Evolutionary conservation across 2,888 invertebrate species (phyloP).

Genomic region (Mesodorylaimus sp.): DNA sequence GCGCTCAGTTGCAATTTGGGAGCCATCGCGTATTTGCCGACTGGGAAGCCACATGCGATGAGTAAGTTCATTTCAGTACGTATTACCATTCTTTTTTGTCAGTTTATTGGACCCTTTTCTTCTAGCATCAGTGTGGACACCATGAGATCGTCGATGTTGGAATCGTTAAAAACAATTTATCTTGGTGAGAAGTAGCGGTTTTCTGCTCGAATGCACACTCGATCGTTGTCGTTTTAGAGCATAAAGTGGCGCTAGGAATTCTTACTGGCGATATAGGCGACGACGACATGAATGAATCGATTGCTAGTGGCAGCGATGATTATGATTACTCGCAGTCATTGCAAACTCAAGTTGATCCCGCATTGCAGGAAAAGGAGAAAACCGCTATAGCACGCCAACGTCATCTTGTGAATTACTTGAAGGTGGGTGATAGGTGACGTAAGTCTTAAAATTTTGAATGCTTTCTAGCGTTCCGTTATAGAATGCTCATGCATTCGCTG

Average conservation of each 20-base stretch:
- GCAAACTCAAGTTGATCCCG: background rate
- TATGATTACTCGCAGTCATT: background rate
- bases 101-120: too few relatives aligned
- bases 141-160: background rate
- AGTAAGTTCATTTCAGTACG: too few relatives aligned
- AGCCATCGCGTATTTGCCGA: too few relatives aligned
- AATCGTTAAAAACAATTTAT: background rate
- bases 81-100: too few relatives aligned
- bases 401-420: background rate
- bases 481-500: background rate
- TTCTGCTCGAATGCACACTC: too few relatives aligned
- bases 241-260: too few relatives aligned
- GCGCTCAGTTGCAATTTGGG: too few relatives aligned
- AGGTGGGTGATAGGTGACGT: background rate
- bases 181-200: background rate
- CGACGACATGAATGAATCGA: background rate
- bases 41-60: too few relatives aligned
- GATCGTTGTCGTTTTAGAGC: too few relatives aligned
- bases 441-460: slow-evolving; percentile 5
- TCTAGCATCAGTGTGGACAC: background rate
- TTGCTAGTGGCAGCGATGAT: background rate
- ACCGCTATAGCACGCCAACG: background rate
- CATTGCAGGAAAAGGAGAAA: background rate
- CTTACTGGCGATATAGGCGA: background rate
- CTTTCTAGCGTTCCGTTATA: background rate